phyloP scores from a whole-genome alignment of 2,888 invertebrate species.

The Epirrita christyi region DNA sequence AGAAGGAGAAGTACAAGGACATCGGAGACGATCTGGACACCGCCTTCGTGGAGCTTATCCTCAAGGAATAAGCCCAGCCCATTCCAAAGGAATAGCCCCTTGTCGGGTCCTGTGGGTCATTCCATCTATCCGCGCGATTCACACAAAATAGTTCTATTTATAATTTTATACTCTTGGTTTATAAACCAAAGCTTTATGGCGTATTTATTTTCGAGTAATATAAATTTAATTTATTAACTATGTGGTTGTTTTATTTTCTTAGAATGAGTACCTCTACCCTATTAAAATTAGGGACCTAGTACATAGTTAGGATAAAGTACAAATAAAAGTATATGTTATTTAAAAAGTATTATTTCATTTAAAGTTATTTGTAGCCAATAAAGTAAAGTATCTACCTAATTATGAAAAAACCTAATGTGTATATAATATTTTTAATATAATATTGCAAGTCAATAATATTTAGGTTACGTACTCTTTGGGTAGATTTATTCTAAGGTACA shows the following conservation, averaged over 20 bases:
- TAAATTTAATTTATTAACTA: slow-evolving; percentile 78
- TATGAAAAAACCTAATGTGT: no score
- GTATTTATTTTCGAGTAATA: slow-evolving; percentile 82
- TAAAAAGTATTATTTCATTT: no score
- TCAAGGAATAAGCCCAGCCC: slow-evolving; percentile 85
- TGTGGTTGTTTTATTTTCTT: slow-evolving; percentile 57
- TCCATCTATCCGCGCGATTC: slow-evolving; percentile 61
- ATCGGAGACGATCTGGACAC: slow-evolving; percentile 99
- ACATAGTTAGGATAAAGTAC: no score
- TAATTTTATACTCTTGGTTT: slow-evolving; percentile 80
- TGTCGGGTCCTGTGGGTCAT: slow-evolving; percentile 35
- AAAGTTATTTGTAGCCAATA: no score
- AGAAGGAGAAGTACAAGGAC: slow-evolving; percentile 99
- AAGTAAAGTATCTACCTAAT: no score
- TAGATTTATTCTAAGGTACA: no score
- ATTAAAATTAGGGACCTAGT: no score
- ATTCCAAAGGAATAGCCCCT: slow-evolving; percentile 86
- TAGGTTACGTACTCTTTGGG: no score
- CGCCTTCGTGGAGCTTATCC: slow-evolving; percentile 97
- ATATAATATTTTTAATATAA: no score
- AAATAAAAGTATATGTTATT: no score
- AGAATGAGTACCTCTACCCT: no score
- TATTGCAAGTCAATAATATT: no score
- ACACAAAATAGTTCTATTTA: slow-evolving; percentile 67
- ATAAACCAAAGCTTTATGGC: slow-evolving; percentile 77